Percentiles rank a stretch among this genome's conserved stretches.
Conservation (phyloP, 1,140 invertebrate genomes). For the Bilobella aurantiaca region DNA sequence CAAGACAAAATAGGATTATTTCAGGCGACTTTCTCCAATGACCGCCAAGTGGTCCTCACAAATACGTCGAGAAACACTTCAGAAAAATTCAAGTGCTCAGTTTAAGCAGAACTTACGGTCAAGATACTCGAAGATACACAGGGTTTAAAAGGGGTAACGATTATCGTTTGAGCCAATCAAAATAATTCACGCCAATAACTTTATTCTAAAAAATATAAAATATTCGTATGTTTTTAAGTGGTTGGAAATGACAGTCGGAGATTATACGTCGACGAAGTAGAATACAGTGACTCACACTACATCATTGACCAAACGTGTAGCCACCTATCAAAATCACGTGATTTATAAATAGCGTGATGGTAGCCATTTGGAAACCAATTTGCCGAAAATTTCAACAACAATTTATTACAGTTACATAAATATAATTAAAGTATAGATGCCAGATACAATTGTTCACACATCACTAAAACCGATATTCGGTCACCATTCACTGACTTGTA, state of each 20-base stretch:
- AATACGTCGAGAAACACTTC: conserved; percentile 22
- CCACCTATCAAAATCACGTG: conserved; percentile 32
- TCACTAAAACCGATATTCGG: neutral
- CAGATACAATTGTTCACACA: neutral
- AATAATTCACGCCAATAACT: too few species aligned
- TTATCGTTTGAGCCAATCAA: too few species aligned
- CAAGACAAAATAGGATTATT: too few species aligned
- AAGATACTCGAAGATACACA: conserved; percentile 27
- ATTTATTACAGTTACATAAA: too few species aligned
- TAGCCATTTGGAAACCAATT: too few species aligned
- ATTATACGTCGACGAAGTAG: conserved; percentile 22
- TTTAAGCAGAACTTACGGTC: conserved; percentile 28
- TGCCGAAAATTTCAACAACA: too few species aligned
- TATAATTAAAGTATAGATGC: neutral
- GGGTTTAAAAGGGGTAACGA: conserved; percentile 26
- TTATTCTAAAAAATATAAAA: too few species aligned
- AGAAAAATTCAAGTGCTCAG: conserved; percentile 28
- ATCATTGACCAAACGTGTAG: conserved; percentile 23
- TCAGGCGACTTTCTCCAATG: conserved; percentile 25
- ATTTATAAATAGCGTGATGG: conserved; percentile 31
- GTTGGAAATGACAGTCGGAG: conserved; percentile 27
- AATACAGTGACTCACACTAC: conserved; percentile 32
- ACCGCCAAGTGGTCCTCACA: conserved; percentile 21
- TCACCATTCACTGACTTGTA: neutral
- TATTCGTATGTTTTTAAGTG: too few species aligned